Conservation (phyloP, 2,113 vertebrate genomes). For the Perca fluviatilis region DNA sequence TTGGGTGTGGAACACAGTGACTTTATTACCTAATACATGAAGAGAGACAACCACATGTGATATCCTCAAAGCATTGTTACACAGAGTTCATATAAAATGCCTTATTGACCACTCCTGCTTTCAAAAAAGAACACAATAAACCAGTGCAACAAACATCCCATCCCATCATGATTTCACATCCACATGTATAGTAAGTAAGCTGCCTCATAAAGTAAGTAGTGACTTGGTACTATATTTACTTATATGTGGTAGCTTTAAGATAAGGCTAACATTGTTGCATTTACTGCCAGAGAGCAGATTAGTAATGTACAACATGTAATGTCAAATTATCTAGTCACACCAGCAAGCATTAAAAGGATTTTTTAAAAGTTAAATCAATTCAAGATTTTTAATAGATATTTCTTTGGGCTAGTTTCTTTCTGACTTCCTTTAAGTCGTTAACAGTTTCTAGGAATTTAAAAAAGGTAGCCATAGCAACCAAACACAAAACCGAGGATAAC, state of each 20-base stretch:
- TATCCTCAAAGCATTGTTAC: constrained; percentile 47
- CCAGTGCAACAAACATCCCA: not conserved
- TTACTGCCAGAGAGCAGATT: not conserved
- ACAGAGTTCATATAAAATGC: constrained; percentile 16
- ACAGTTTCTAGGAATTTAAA: constrained; percentile 42
- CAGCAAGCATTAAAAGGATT: not conserved
- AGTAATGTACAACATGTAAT: not conserved
- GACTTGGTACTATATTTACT: not conserved
- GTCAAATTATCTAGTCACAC: constrained; percentile 1
- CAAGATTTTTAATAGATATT: constrained; percentile 7
- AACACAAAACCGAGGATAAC: constrained; percentile 64
- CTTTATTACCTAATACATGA: constrained; percentile 65
- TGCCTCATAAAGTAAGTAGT: not conserved
- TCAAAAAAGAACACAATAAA: not conserved
- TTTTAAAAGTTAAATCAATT: not conserved
- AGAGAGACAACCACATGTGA: constrained; percentile 42
- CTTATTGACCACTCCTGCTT: not conserved
- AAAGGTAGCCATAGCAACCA: constrained; percentile 65
- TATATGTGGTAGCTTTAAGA: constrained; percentile 9
- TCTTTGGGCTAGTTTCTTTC: constrained; percentile 2
- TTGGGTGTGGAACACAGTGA: constrained; percentile 60
- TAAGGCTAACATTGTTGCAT: not conserved
- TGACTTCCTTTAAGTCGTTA: constrained; percentile 36
- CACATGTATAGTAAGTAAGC: not conserved
- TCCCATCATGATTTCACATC: constrained; percentile 23